Base-by-base conservation (phyloP, 2,113 vertebrate species). In the Australoheros scitulus region DNA sequence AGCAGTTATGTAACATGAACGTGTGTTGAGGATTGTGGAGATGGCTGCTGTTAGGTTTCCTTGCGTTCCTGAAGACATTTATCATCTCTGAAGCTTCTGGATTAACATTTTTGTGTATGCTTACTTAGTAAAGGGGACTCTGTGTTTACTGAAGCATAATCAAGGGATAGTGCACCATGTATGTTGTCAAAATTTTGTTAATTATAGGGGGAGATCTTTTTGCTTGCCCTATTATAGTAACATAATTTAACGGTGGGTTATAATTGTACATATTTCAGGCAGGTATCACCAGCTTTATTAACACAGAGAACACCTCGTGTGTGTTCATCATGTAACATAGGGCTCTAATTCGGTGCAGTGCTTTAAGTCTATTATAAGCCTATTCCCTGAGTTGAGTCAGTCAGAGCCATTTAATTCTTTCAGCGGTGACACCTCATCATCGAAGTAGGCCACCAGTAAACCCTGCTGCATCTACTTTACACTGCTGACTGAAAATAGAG, bases 371-470 rank as follows among this genome's bases (percentile, higher is more conserved):
- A 88, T 85, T 90, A 88, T 83, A 82, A 89, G 77, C 77, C 43
- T 83, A 78, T 88, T 88, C 87, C 82, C 88, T 77, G 18, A 76
- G 83, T 84, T 82, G 89, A 89, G 57, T 87, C 91, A 91, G 83
- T 83, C 64, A 58, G 80, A 91, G 86, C 76, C 78, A 47, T 80
- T 88, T 92, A 86, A 91, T 92, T 92, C 85, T 91, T 84, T 87
- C 77, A 63, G 55, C 83, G 76, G 88, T 90, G 87, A 93, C 89
- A 87, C 82, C 81, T 93, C 82, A 91, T 93, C 90, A 89, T 91
- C 82, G 86, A 92, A 94, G 85, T 94, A 94, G 94, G 93, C 87
- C 92, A 94, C 89, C 81, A 76, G 83, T 89, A 90, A 89, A 91
- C 84, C 84, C 78, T 60, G 77, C 80, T 88, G 76, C 82, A 47